These are phyloP conservation scores for Drosophila tani DNA, from an alignment of 1,140 invertebrate genomes.

Conservation along the genomic window DNA sequence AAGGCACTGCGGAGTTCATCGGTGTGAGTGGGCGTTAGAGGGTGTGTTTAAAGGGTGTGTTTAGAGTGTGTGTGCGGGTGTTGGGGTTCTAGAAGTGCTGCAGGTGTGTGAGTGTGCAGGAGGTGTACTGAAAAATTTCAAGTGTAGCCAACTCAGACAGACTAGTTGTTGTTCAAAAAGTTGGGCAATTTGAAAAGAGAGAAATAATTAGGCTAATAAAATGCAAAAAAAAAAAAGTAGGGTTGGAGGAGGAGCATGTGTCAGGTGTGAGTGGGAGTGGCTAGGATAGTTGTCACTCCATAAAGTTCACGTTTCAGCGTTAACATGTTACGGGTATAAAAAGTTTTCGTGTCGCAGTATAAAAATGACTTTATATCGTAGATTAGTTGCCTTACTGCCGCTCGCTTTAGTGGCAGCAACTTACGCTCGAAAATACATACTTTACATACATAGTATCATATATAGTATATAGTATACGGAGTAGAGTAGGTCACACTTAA, in stretches of 20 bases:
- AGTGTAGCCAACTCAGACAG: conserved; percentile 60
- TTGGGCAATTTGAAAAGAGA: conserved; percentile 55
- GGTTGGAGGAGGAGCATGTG: conserved; percentile 17
- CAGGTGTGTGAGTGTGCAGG: conserved; percentile 63
- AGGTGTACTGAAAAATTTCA: conserved; percentile 67
- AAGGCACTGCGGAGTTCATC: conserved; percentile 45
- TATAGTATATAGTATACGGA: not conserved
- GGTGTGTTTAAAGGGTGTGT: conserved; percentile 5
- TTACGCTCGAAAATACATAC: conserved; percentile 60
- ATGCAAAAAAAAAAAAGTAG: conserved; percentile 45
- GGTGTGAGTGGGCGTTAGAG: conserved; percentile 9
- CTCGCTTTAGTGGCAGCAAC: conserved; percentile 43
- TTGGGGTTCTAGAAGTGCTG: conserved; percentile 31
- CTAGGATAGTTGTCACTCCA: conserved; percentile 45
- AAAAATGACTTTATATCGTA: conserved; percentile 50
- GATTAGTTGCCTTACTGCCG: conserved; percentile 38
- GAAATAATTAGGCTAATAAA: conserved; percentile 69
- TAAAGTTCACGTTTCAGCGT: conserved; percentile 45
- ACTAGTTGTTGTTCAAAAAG: conserved; percentile 32
- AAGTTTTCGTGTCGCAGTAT: conserved; percentile 47
- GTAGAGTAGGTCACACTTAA: conserved; percentile 38
- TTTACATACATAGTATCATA: conserved; percentile 37
- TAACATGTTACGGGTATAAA: conserved; percentile 47
- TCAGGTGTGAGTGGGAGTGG: conserved; percentile 42
- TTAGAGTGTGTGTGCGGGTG: conserved; percentile 5